A percentile compares a stretch with the other conserved stretches of the same genome.
phyloP scores from a whole-genome alignment of 2,113 vertebrate species.

The Speoplatyrhinus poulsoni region DNA sequence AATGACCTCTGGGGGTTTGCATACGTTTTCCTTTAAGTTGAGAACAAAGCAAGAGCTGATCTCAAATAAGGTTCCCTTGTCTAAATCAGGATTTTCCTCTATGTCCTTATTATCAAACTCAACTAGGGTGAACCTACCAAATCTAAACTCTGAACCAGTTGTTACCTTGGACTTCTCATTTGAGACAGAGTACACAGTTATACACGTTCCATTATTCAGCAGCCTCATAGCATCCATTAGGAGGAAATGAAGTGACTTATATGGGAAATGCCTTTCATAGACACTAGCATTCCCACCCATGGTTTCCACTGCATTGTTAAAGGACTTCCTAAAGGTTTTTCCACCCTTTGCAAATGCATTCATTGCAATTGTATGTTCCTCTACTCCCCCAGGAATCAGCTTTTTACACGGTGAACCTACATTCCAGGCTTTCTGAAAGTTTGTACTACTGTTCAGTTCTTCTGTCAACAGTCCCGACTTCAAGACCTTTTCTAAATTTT shows the following conservation, averaged over 20 bases:
- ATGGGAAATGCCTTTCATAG: conserved; percentile 56
- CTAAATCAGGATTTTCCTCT: rapidly evolving
- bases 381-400: conserved; percentile 22
- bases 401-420: rapidly evolving
- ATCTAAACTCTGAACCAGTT: conserved; percentile 35
- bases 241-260: conserved; percentile 73
- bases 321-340: rapidly evolving
- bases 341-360: not conserved
- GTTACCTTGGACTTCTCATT: rapidly evolving
- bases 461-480: conserved; percentile 36
- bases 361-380: conserved; percentile 53
- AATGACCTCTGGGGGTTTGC: rapidly evolving
- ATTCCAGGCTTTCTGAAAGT: conserved; percentile 32
- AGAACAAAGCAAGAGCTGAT: conserved; percentile 65
- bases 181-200: not conserved
- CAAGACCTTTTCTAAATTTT: conserved; percentile 55
- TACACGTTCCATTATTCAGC: conserved; percentile 22
- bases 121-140: conserved; percentile 51
- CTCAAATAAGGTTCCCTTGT: conserved; percentile 11
- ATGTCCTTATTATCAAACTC: rapidly evolving
- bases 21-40: conserved; percentile 28
- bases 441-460: conserved; percentile 17
- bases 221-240: conserved; percentile 59
- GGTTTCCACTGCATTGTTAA: conserved; percentile 34
- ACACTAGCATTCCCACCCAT: conserved; percentile 29